Percentiles rank a stretch among this genome's conserved stretches.
These are phyloP conservation scores for Pongo abelii DNA, from an alignment of 2,113 vertebrate species.

Conservation along the genomic window DNA sequence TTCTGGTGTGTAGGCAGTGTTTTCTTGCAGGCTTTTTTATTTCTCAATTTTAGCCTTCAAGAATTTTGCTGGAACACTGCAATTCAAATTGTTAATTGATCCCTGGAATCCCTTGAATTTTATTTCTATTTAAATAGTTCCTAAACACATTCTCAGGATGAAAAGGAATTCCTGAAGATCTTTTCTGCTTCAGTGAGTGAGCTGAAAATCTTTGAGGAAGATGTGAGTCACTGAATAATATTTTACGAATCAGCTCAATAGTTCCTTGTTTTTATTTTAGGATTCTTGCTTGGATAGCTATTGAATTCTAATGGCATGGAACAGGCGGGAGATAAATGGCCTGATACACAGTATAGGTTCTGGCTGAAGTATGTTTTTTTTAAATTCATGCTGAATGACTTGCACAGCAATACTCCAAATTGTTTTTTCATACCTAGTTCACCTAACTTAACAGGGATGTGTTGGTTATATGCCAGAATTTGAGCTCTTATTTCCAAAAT, in stretches of 20 bases:
- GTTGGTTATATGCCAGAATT: background rate
- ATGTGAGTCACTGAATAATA: constrained; percentile 34
- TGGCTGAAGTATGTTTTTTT: background rate
- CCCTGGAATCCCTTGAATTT: background rate
- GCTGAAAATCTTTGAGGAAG: constrained; percentile 32
- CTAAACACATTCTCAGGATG: background rate
- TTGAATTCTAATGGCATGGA: background rate
- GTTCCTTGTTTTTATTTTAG: constrained; percentile 39
- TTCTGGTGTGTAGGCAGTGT: background rate
- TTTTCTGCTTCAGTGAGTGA: constrained; percentile 42
- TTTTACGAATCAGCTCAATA: background rate
- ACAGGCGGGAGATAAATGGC: background rate
- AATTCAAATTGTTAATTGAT: constrained; percentile 31
- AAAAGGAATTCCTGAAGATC: background rate
- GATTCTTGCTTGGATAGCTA: background rate
- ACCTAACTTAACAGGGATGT: background rate
- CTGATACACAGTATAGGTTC: background rate
- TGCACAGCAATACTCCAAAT: background rate
- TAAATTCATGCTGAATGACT: background rate
- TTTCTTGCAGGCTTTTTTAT: constrained; percentile 18
- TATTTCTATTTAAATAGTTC: background rate
- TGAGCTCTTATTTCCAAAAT: constrained; percentile 5
- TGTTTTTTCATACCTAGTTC: background rate
- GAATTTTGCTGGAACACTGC: background rate
- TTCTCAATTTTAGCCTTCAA: constrained; percentile 17